Conservation (phyloP, 2,113 vertebrate genomes). For the Dromas ardeola region DNA sequence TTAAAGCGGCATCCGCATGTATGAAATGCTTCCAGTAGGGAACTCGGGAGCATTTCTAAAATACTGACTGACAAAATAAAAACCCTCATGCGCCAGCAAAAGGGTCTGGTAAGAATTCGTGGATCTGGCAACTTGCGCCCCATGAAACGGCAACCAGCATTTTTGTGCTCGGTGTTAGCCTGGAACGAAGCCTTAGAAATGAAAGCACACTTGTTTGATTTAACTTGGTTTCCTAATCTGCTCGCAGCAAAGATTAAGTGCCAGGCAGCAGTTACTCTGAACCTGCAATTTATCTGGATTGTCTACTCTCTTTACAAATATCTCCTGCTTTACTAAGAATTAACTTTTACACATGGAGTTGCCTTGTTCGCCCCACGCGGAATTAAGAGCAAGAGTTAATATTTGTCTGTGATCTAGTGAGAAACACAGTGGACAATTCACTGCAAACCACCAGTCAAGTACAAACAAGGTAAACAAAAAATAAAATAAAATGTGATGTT, state of each 20-base stretch:
- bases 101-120: not conserved
- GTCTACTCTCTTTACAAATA: not conserved
- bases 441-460: not conserved
- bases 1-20: not conserved
- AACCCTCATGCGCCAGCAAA: accelerated
- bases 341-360: not conserved
- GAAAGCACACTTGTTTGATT: not conserved
- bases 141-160: not conserved
- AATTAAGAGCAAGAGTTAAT: not conserved
- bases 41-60: not conserved
- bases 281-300: not conserved
- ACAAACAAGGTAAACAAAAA: not conserved
- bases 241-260: not conserved
- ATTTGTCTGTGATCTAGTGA: not conserved
- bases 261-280: not conserved
- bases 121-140: not conserved
- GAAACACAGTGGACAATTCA: not conserved
- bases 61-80: not conserved
- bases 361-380: not conserved
- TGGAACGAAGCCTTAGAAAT: not conserved
- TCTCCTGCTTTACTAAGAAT: not conserved
- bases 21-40: not conserved
- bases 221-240: not conserved
- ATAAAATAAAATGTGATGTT: not conserved
- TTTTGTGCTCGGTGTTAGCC: not conserved